Percentiles rank a stretch among this genome's conserved stretches.
Evolutionary conservation across 2,113 vertebrate species (phyloP).

Genomic region (Nanger granti): DNA sequence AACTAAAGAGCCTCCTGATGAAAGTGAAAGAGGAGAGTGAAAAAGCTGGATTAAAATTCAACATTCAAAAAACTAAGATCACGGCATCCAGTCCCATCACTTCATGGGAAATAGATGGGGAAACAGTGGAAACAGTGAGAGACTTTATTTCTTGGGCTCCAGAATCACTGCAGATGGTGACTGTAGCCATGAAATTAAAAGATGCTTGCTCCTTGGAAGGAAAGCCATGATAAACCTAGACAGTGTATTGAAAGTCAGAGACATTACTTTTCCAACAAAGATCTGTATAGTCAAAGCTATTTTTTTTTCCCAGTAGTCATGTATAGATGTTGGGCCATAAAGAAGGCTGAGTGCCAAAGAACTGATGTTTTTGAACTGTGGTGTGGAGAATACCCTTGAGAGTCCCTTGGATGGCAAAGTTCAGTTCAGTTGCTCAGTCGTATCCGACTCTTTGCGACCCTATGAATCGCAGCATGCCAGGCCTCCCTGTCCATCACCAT

Average conservation of each 20-base stretch:
- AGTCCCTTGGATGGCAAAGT: neutral
- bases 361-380: neutral
- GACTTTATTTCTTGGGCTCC: neutral
- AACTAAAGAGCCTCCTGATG: neutral
- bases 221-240: neutral
- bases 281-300: neutral
- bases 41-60: neutral
- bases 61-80: neutral
- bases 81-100: neutral
- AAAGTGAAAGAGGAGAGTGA: neutral
- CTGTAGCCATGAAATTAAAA: neutral
- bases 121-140: neutral
- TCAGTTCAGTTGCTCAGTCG: no score
- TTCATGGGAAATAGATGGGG: neutral
- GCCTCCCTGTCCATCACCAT: no score
- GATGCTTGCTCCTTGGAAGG: neutral
- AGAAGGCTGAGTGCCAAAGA: neutral
- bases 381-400: neutral
- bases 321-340: neutral
- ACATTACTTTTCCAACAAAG: neutral
- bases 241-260: neutral
- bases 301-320: neutral
- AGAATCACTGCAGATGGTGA: neutral
- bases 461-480: no score
- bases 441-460: no score